phyloP scores from a whole-genome alignment of 2,888 invertebrate species.

The Steinernema scapterisci region DNA sequence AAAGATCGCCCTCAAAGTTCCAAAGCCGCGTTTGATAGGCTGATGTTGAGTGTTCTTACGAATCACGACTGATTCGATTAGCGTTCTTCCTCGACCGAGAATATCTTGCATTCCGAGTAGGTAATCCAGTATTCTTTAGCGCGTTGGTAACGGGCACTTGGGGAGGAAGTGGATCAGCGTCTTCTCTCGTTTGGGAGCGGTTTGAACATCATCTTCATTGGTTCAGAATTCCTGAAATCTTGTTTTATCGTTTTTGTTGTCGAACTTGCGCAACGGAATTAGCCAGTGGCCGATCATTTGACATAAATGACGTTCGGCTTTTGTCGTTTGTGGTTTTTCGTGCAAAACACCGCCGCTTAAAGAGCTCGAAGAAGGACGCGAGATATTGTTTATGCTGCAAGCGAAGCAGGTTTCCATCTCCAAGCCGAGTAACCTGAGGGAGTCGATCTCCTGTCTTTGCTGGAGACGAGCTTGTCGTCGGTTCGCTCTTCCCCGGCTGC shows the following conservation, averaged over 20 bases:
- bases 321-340: constrained; percentile 20
- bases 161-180: too few relatives aligned
- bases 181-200: too few relatives aligned
- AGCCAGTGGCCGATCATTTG: constrained; percentile 10
- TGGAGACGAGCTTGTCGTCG: neutral
- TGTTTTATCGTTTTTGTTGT: constrained; percentile 4
- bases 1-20: too few relatives aligned
- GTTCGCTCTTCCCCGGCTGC: neutral
- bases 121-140: too few relatives aligned
- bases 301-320: constrained; percentile 27
- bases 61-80: too few relatives aligned
- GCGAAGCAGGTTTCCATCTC: constrained; percentile 12
- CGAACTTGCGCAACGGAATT: constrained; percentile 24
- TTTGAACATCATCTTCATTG: neutral
- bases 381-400: constrained; percentile 25
- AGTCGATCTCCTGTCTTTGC: neutral
- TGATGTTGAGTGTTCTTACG: too few relatives aligned
- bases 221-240: neutral
- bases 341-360: constrained; percentile 22
- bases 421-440: constrained; percentile 27
- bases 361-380: constrained; percentile 3
- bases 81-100: too few relatives aligned
- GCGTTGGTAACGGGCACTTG: too few relatives aligned
- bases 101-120: too few relatives aligned
- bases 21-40: too few relatives aligned